Evolutionary conservation across 1,140 invertebrate genomes (phyloP), one percentile per base, ranked within the genome.

Genomic region (Temnothorax longispinosus): DNA sequence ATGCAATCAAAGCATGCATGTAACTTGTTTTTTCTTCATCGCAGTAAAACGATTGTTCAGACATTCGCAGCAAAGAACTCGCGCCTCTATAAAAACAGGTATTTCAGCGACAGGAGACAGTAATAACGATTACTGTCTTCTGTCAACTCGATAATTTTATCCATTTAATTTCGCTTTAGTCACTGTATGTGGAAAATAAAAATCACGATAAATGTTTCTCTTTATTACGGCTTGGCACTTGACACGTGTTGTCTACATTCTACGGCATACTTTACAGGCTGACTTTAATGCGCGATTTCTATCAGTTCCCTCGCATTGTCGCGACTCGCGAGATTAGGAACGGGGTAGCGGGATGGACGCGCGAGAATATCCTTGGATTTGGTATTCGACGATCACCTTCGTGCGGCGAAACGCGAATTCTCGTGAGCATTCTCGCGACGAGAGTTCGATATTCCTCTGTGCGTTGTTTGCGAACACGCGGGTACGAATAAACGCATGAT

Each of bases 341-440:
- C 32, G 38, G 35, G 41, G 38, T 52, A 35, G n/a, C 64, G 52
- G 52, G 32, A 72, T 72, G 38, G 62, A 35, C 27, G 27, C 76
- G 35, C 44, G 77, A 80, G 15, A 38, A 78, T 67, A 71, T 27
- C 75, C 69, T 50, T 35, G 44, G 35, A 67, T 88, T 88, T 86
- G 76, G 76, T 38, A 81, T 78, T 76, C 87, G 58, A 54, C 62
- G 74, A 86, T 87, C 44, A 67, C 50, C 80, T 52, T 35, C 11
- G 27, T 65, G 47, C 56, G 32, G 69, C 54, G 87, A 75, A 88
- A 87, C 80, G 87, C 69, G 60, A 81, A 88, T 87, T 75, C 85
- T 75, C 58, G 87, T 54, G n/a, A 52, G 32, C 11, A 41, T 47
- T 54, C 62, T 38, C 13, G 13, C 56, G 41, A n/a, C 54, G 10